Evolutionary conservation across 2,113 vertebrate genomes (phyloP), one percentile per base, ranked within the genome.

Genomic region (Hippocampus barbouri): DNA sequence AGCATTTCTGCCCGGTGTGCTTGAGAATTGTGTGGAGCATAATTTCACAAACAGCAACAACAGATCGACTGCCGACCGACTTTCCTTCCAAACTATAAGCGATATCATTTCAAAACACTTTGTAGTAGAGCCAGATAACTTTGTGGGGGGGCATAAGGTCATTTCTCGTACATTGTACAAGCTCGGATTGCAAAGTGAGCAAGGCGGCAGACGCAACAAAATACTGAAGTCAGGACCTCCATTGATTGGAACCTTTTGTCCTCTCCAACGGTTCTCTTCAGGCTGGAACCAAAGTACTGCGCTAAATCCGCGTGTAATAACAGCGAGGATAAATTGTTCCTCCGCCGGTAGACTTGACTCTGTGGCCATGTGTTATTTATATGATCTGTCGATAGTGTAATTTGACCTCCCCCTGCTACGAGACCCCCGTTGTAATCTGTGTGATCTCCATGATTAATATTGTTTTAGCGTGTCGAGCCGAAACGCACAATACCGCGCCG

Each of bases 391-490:
- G 65, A 49, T 77, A 40, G 40, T 60, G 34, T 49, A 51, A 45
- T 77, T 56, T 63, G 60, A 77, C 77, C 53, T 51, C 66, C 14
- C 14, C 21, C 2, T 23, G 21, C 14, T 45, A 11, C 18, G 38
- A 41, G 25, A 65, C 68, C 20, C 30, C 60, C 57, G 64, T 71
- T 21, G 41, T 76, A 69, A 77, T 76, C 60, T 23, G 60, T 54
- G 66, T 71, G 76, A 86, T 85, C 80, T 21, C 56, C 49, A 66
- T 72, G 76, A 86, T 85, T 82, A 81, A 79, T 74, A 68, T 41
- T 47, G 76, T 47, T 6, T 30, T 41, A 57, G 27, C 69, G 69
- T 69, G 27, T 41, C 38, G 67, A 75, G 59, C 34, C 61, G 63
- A 75, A 80, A 66, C 66, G 62, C 59, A 59, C 66, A 78, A 83